Base-by-base conservation (phyloP, 1,140 invertebrate species). In the Papilio xuthus region DNA sequence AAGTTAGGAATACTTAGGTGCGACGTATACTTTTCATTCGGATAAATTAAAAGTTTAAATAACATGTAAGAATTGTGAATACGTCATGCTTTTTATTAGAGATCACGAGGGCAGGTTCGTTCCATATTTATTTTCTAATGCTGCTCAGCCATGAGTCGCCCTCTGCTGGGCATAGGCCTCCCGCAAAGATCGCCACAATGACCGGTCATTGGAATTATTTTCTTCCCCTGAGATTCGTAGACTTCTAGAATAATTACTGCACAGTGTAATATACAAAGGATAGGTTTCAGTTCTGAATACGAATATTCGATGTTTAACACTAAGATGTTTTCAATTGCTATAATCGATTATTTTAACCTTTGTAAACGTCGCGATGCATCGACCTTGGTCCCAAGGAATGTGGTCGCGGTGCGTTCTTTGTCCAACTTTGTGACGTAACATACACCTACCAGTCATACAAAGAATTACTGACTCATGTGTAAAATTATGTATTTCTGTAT, bases 361-460 rank as follows among this genome's bases (percentile, higher is more conserved):
- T 50, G 47, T 73, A 73, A 42, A 44, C 53, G 53, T 13, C 53
- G 50, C 74, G 50, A 75, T 53, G 73, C 73, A 75, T 56, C 74
- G 74, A 60, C 74, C 74, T 76, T 76, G 74, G 50, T 67, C 53
- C 53, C 28, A 76, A n/a, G 56, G 74, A 76, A 76, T 76, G 74
- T 76, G 74, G 74, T 63, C 56, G 71, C 74, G 74, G 56, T 42
- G 56, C 32, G 74, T 76, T 76, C 74, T 76, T 76, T 76, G 74
- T 76, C 53, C 74, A 76, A 32, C 74, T 60, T 56, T 60, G 74
- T 76, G 74, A 76, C 74, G 74, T 42, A 76, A 76, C 47, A 32
- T 9, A 41, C 26, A 60, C 37, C 4, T 37, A 37, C 32, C 6
- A 53, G 1, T n/a, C 12, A 9, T 76, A 60, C n/a, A 15, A 60